Evolutionary conservation across 2,888 invertebrate genomes (phyloP).

Genomic region (Norana najaformis): DNA sequence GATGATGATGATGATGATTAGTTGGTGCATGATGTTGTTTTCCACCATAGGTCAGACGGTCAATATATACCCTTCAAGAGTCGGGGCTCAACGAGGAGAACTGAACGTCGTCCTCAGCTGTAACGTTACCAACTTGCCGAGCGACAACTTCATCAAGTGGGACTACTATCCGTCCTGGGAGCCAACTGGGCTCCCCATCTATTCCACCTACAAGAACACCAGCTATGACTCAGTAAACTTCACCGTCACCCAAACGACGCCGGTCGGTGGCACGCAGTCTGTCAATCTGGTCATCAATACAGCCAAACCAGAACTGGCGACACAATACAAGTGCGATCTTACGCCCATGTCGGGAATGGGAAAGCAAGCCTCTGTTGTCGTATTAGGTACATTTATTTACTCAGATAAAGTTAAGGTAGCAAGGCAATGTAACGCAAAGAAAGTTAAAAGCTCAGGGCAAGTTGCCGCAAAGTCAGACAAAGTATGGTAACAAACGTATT

Average conservation of each 20-base stretch:
- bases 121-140: not conserved
- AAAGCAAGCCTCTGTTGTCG: not conserved
- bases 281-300: not conserved
- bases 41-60: not conserved
- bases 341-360: not conserved
- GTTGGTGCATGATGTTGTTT: too few species aligned
- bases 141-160: not conserved
- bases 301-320: not conserved
- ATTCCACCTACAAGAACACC: not conserved
- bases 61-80: not conserved
- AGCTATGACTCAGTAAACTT: not conserved
- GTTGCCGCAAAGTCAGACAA: too few species aligned
- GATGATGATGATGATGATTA: too few species aligned
- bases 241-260: not conserved
- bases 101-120: not conserved
- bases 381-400: not conserved
- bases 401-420: too few species aligned
- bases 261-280: not conserved
- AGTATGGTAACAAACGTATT: too few species aligned
- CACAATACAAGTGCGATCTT: not conserved
- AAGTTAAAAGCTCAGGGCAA: not conserved
- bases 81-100: not conserved
- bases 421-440: too few species aligned
- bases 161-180: not conserved
- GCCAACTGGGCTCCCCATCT: not conserved